Evolutionary conservation across 1,140 invertebrate genomes (phyloP).

Genomic region (Cydia amplana): DNA sequence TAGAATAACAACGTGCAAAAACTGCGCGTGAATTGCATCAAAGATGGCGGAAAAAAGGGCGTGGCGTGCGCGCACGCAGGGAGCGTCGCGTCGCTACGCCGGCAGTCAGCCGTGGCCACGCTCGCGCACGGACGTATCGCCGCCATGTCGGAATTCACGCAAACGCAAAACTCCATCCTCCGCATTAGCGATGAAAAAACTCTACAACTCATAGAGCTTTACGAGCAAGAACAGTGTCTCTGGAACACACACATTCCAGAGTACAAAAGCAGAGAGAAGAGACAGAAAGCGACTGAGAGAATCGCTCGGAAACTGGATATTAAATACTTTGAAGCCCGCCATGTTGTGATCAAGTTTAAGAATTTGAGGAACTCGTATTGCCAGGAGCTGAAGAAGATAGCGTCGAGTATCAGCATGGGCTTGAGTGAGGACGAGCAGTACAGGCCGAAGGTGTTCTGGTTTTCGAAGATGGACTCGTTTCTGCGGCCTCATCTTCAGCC

Average conservation of each 20-base stretch:
- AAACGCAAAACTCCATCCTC: constrained; percentile 38
- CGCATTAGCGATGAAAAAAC: constrained; percentile 55
- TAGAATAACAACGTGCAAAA: background rate
- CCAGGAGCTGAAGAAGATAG: constrained; percentile 62
- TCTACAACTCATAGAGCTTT: constrained; percentile 52
- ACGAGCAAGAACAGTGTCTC: constrained; percentile 54
- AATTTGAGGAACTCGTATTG: constrained; percentile 63
- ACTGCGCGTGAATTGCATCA: background rate
- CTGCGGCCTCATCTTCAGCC: constrained; percentile 42
- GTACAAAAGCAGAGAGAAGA: constrained; percentile 52
- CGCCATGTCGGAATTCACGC: constrained; percentile 21
- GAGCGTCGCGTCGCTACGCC: constrained; percentile 36
- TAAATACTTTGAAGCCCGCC: constrained; percentile 46
- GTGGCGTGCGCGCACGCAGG: background rate
- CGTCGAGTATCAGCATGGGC: constrained; percentile 31
- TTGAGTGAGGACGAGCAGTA: constrained; percentile 35
- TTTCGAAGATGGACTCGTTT: constrained; percentile 52
- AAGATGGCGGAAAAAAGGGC: background rate
- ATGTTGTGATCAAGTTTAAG: constrained; percentile 63
- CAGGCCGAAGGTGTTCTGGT: constrained; percentile 53
- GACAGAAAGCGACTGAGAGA: constrained; percentile 44
- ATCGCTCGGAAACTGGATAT: constrained; percentile 54
- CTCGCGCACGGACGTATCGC: constrained; percentile 7
- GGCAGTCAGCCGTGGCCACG: constrained; percentile 27
- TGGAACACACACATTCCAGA: constrained; percentile 53